phyloP scores from a whole-genome alignment of 2,797 vertebrate species.

The Anolis apletophallus region DNA sequence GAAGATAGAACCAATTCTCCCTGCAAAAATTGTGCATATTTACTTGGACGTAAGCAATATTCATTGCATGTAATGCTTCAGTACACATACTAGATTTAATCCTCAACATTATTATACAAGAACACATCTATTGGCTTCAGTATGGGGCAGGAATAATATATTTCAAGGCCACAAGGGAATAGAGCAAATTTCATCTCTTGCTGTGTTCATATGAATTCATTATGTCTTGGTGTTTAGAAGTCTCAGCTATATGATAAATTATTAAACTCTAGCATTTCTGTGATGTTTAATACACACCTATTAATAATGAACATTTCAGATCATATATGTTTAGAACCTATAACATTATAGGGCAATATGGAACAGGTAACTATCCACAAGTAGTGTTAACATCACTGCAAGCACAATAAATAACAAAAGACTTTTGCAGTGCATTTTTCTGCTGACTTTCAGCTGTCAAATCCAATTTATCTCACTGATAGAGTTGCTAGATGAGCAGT shows the following conservation, averaged over 20 bases:
- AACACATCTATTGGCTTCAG: neutral
- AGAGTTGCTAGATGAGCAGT: slow-evolving; percentile 10
- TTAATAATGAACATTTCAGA: neutral
- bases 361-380: neutral
- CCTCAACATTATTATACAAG: neutral
- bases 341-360: neutral
- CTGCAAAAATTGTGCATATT: neutral
- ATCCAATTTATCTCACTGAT: slow-evolving; percentile 17
- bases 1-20: neutral
- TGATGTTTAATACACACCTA: neutral
- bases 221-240: slow-evolving; percentile 12
- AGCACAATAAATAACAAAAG: neutral
- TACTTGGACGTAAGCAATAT: neutral
- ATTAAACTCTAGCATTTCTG: slow-evolving; percentile 11
- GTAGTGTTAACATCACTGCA: slow-evolving; percentile 21
- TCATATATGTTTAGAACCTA: slow-evolving; percentile 2
- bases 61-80: neutral
- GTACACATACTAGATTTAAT: neutral
- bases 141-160: neutral
- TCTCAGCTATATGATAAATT: slow-evolving; percentile 1
- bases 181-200: neutral
- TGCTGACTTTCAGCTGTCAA: slow-evolving; percentile 13
- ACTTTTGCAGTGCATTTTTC: neutral
- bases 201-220: neutral
- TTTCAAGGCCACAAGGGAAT: neutral